Evolutionary conservation across 2,797 vertebrate genomes (phyloP), one percentile per base, ranked within the genome.

Genomic region (Crenuchus spilurus): DNA sequence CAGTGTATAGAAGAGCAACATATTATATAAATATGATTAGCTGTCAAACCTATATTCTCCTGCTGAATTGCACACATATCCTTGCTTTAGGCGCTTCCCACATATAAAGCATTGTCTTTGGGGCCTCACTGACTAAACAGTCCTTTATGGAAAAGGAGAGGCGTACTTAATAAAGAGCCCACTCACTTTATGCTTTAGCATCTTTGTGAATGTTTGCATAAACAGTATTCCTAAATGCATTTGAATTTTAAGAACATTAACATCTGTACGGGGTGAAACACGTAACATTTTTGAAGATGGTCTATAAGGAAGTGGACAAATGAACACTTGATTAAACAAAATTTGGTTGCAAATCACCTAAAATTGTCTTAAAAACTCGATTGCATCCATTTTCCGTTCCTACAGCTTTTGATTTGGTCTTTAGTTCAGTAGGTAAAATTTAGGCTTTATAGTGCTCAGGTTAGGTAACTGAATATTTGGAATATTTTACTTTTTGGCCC

Each of bases 151-250:
- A 39, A 39, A 2, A n/a, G 4, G 9, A 22, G 57, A 39, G 57
- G 11, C n/a, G 2, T 22, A 13, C n/a, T 39, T 22, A 37, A 39
- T 24, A 37, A 37, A 6, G 33, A 18, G n/a, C 57, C 30, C 30
- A 13, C 24, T 60, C 55, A 58, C 7, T 37, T 60, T 37, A 60
- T 18, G 31, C 55, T 58, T 60, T 13, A 60, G 33, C 18, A 24
- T 24, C 24, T 41, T 13, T 41, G 11, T 62, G 24, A 62, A 41
- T 42, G 13, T n/a, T 41, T 42, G 14, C 37, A 62, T 62, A 58
- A 58, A 37, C 31, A 55, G 0, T 0, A 58, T 58, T 35, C 31
- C 20, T 33, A 31, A 18, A 18, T n/a, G 30, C 54, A 18, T 22
- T 58, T 49, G 48, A 9, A 24, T 31, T 6, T 2, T 6, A 51